A percentile compares a stretch with the other conserved stretches of the same genome.
phyloP scores from a whole-genome alignment of 2,888 invertebrate species.

The Lepidochitona cinerea region DNA sequence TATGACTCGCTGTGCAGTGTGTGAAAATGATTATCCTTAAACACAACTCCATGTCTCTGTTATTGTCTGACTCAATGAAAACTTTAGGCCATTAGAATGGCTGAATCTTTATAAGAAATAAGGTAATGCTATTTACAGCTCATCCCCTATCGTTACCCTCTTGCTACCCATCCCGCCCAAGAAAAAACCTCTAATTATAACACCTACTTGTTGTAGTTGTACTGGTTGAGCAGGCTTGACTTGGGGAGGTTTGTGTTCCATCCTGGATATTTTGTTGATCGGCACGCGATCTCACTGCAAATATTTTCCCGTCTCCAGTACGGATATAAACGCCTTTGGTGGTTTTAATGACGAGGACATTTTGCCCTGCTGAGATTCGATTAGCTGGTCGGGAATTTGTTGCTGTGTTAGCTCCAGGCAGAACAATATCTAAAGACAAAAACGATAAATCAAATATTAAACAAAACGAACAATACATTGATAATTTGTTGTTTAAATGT shows the following conservation, averaged over 20 bases:
- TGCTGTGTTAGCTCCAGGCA: constrained; percentile 87
- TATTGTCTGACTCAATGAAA: too few relatives aligned
- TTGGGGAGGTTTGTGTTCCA: background rate
- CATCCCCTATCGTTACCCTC: too few relatives aligned
- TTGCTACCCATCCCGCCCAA: too few relatives aligned
- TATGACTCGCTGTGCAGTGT: too few relatives aligned
- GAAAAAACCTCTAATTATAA: too few relatives aligned
- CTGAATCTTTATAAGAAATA: too few relatives aligned
- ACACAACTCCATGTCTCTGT: too few relatives aligned
- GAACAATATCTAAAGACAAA: constrained; percentile 57
- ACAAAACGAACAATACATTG: background rate
- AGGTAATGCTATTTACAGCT: too few relatives aligned
- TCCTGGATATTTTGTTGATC: background rate
- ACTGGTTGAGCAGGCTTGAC: background rate
- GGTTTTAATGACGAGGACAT: constrained; percentile 94
- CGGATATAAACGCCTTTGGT: constrained; percentile 97
- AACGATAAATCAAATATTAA: background rate
- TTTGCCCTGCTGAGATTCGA: constrained; percentile 92
- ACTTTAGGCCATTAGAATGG: too few relatives aligned
- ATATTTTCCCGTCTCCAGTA: constrained; percentile 93
- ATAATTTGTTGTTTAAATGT: background rate
- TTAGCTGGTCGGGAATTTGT: constrained; percentile 87
- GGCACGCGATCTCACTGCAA: constrained; percentile 78
- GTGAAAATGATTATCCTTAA: too few relatives aligned
- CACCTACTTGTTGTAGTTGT: background rate